Evolutionary conservation across 1,140 invertebrate genomes (phyloP), one percentile per base, ranked within the genome.

Genomic region (Drosophila equinoxialis): DNA sequence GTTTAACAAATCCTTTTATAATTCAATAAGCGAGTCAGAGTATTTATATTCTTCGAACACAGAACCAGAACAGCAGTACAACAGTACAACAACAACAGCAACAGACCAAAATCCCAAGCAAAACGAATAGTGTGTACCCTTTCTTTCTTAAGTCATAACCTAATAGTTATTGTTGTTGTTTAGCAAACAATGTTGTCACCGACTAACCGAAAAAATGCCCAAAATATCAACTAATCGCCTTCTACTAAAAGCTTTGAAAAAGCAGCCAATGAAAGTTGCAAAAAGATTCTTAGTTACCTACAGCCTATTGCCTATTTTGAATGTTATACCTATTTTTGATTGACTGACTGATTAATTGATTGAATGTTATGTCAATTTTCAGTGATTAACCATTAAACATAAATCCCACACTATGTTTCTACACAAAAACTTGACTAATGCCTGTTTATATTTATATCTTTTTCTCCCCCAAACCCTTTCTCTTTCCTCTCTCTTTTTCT

Each of bases 371-470:
- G 66, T 78, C 68, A 75, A 68, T 61, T 85, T 77, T 87, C 74
- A 55, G 35, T 63, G 67, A 74, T 68, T 68, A 66, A 57, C 61
- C 51, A 58, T 57, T 75, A 60, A 51, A 51, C 72, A 35, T 64
- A 55, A 48, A 61, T 61, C 6, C 41, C 17, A 35, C 33, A 41
- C 58, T 48, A 30, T 68, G 10, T 74, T 61, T 51, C 55, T 48
- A 67, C 48, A 67, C 35, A 37, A 74, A 58, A 58, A 79, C 72
- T 76, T 79, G 71, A 87, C 83, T 86, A 86, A 86, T 86, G 74
- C 78, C 63, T 74, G 74, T 85, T 63, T 89, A 74, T 77, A 74
- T 77, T 82, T 90, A 77, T 77, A 73, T 77, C 70, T 79, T 76
- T 61, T 83, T 73, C 33, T 54, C 35, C 42, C 20, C 72, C 68